Base-by-base conservation (phyloP, 2,113 vertebrate species). In the Jacana jacana region DNA sequence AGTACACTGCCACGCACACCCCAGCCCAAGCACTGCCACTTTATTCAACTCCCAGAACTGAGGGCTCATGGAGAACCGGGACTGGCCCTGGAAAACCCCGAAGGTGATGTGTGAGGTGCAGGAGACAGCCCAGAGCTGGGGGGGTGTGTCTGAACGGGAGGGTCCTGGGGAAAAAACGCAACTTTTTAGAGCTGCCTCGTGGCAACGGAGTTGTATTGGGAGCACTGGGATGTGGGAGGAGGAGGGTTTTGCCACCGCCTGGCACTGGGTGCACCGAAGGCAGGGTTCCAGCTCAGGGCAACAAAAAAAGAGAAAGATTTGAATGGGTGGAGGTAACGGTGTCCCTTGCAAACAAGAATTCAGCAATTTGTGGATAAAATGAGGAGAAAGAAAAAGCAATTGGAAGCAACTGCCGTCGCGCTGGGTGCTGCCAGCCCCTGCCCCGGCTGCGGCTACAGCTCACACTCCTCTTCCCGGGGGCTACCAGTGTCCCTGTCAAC, bases 401-500 rank as follows among this genome's bases (percentile, higher is more conserved):
- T 48, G 80, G 61, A 85, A 71, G 69, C 5, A 1, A 55, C 23
- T 57, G 35, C 49, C 44, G 81, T 64, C 91, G 82, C 44, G 68
- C 20, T 84, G 84, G 81, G 55, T 72, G 63, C 58, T 19, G 93
- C 55, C 73, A 81, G 77, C 75, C 66, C 39, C 61, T 72, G 88
- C 63, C 95, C 33, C 18, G 2, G 79, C 35, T 78, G 60, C 49
- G 52, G 30, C n/a, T 9, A 33, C 81, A 33, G 64, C 91, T 52
- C 33, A 24, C 25, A 37, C 64, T 48, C 65, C 49, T 27, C 75
- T 84, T 54, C 52, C 11, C 72, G 46, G 25, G 91, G 93, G 85
- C 93, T 93, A 96, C 92, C 96, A 92, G 70, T 91, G 96, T 91
- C 97, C 97, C 86, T 94, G 84, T 98, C 98, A 99, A 98, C 98